Evolutionary conservation across 2,888 invertebrate genomes (phyloP), one percentile per base, ranked within the genome.

Genomic region (Euspilapteryx auroguttella): DNA sequence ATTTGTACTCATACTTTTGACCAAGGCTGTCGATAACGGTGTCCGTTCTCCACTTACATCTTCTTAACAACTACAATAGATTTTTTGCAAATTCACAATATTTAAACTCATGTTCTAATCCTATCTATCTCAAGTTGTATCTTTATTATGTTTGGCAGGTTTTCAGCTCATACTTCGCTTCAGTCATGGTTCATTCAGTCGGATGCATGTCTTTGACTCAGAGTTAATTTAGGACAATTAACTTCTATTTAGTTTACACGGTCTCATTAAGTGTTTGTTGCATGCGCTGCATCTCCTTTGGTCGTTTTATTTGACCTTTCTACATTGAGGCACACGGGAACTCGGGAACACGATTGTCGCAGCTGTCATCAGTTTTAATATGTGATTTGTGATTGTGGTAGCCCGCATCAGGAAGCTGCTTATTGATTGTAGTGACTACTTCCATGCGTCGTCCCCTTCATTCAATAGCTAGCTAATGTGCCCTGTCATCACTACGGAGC

Each of bases 351-450:
- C 55, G 45, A 49, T 47, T 56, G 48, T 57, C 52, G 55, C 58
- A 54, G 54, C 62, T 62, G 68, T 69, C 69, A 58, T 63, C 65
- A 58, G 50, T 48, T 54, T 42, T 57, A 55, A 29, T 30, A 25
- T 15, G 57, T 64, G 59, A 62, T 52, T 47, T 54, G 56, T 55
- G n/a, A n/a, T 45, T 49, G 49, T 57, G 52, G 45, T 40, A 45
- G 48, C 73, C 73, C 73, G 73, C 66, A 73, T 66, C 46, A 65
- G 71, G 73, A 73, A 68, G 68, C 55, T 41, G 48, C 51, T 62
- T 57, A 64, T 69, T 68, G 63, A 59, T 64, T 53, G 56, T 9
- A 55, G 47, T 47, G 49, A 49, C 45, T 29, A 47, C 43, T 42
- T 46, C 42, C 40, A 39, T 39, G 49, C 50, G 57, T n/a, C 61